Evolutionary conservation across 2,797 vertebrate genomes (phyloP), one percentile per base, ranked within the genome.

Genomic region (Sphaeramia orbicularis): DNA sequence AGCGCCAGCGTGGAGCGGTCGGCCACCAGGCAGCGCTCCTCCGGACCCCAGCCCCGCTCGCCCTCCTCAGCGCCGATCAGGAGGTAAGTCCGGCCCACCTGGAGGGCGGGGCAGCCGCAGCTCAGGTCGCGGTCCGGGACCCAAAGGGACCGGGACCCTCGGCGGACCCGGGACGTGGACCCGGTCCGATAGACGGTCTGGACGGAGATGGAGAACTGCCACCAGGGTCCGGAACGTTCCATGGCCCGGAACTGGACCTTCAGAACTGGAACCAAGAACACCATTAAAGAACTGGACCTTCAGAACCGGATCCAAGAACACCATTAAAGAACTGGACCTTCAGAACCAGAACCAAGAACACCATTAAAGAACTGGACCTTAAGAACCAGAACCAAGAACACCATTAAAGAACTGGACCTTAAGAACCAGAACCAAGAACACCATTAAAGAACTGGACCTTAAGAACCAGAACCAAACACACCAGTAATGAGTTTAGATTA

Each of bases 1-100:
- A 97, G 91, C 14, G 96, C 95, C 64, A 95, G 89, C 12, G 95
- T 93, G 51, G 93, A 93, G 84, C 94, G 95, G 78, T 96, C 95
- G 0, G 96, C 93, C 72, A 96, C 91, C 54, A 97, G 86, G 36
- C 93, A 94, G 7, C 89, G 87, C 44, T 96, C 93, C 71, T 94
- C 94, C 0, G 95, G 95, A 2, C 89, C 91, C 87, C 92, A 92
- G 67, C 84, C 90, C 44, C 89, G 80, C 61, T 89, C 85, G 0
- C 90, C 93, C 32, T 94, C 94, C 32, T 93, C 91, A 0, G 93
- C 89, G 13, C 96, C 94, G 0, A 97, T 95, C 72, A 97, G 63
- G 51, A 97, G 93, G 76, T 95, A 96, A 30, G 93, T 93, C 54
- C 88, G 84, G 10, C 95, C 93, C 4, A 94, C 93, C 15, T 86